Evolutionary conservation across 2,113 vertebrate genomes (phyloP).

Genomic region (Rana temporaria): DNA sequence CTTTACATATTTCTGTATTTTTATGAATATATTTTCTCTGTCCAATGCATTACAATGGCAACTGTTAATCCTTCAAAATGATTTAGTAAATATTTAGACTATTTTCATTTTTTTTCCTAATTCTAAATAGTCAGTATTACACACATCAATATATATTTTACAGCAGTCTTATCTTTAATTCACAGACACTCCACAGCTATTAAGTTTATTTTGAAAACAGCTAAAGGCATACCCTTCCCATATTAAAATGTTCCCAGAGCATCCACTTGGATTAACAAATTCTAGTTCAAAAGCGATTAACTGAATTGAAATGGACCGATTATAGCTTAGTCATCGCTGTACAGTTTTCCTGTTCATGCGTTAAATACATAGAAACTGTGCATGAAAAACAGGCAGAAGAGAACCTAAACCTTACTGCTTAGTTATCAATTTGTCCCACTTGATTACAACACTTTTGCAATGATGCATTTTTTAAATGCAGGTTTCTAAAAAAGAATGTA

Average conservation of each 20-base stretch:
- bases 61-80: too few species aligned
- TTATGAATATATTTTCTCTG: too few species aligned
- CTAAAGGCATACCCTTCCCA: conserved; percentile 37
- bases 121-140: not conserved
- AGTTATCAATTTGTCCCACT: conserved; percentile 46
- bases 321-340: conserved; percentile 40
- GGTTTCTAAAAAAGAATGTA: conserved; percentile 23
- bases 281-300: conserved; percentile 34
- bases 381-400: conserved; percentile 22
- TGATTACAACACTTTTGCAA: conserved; percentile 37
- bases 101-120: conserved; percentile 11
- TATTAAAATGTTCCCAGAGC: conserved; percentile 18
- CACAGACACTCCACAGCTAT: conserved; percentile 26
- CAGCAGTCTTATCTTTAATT: conserved; percentile 19
- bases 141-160: conserved; percentile 20
- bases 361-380: conserved; percentile 38
- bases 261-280: conserved; percentile 45
- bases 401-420: conserved; percentile 22
- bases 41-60: too few species aligned
- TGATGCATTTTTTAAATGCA: conserved; percentile 1
- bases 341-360: conserved; percentile 22
- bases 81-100: too few species aligned
- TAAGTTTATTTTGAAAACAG: conserved; percentile 36
- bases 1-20: too few species aligned
- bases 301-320: conserved; percentile 40